Evolutionary conservation across 2,113 vertebrate species (phyloP).

Genomic region (Rhabdomys dilectus): DNA sequence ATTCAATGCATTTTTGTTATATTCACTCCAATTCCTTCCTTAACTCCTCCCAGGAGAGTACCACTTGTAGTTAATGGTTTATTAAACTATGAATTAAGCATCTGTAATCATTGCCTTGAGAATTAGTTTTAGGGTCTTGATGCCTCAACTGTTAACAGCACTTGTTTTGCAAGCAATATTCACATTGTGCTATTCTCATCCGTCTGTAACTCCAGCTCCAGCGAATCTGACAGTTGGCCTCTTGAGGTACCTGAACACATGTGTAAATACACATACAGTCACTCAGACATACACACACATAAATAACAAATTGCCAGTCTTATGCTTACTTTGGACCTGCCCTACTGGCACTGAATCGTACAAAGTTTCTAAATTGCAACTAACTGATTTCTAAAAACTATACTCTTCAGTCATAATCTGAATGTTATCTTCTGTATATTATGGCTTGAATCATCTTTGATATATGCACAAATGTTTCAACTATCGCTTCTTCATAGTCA

Average conservation of each 20-base stretch:
- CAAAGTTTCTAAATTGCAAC: neutral
- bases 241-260: too few relatives aligned
- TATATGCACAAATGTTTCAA: neutral
- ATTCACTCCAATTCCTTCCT: neutral
- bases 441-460: conserved; percentile 8
- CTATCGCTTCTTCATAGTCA: neutral
- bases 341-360: neutral
- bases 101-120: neutral
- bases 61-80: neutral
- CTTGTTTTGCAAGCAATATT: neutral
- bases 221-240: neutral
- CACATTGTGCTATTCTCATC: neutral
- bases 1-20: neutral
- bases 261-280: neutral
- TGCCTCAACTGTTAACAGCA: neutral
- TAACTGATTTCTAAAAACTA: neutral
- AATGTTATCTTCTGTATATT: neutral
- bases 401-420: neutral
- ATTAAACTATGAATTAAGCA: neutral
- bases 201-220: neutral
- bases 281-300: neutral
- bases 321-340: neutral
- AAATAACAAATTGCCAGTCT: neutral
- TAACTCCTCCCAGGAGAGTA: neutral
- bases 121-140: neutral